phyloP scores from a whole-genome alignment of 2,113 vertebrate genomes.

The Lophius piscatorius region DNA sequence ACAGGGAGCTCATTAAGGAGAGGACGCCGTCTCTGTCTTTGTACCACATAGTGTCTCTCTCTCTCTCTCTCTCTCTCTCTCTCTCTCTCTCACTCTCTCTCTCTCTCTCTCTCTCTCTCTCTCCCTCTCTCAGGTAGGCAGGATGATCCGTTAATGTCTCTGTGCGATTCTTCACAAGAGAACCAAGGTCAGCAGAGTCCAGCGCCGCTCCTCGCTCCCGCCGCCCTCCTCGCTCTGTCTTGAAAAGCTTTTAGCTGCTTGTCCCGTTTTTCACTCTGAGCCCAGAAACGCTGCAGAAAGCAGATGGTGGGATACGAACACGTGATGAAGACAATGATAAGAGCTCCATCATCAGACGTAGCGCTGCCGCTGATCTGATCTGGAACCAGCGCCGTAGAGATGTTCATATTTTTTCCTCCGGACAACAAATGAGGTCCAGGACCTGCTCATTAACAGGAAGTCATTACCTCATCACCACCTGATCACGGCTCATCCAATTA shows the following conservation, averaged over 20 bases:
- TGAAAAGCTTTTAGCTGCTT: slow-evolving; percentile 14
- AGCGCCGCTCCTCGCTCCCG: neutral
- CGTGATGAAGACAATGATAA: slow-evolving; percentile 27
- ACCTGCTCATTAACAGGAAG: slow-evolving; percentile 40
- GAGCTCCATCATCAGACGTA: slow-evolving; percentile 19
- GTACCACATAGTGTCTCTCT: neutral
- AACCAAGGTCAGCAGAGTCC: slow-evolving; percentile 28
- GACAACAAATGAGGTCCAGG: slow-evolving; percentile 42
- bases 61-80: too few species aligned
- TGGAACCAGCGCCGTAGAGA: neutral
- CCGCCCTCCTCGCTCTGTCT: slow-evolving; percentile 5
- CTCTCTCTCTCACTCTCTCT: too few species aligned
- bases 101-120: too few species aligned
- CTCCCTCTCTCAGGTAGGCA: too few species aligned
- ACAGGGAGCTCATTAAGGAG: slow-evolving; percentile 47
- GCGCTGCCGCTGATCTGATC: slow-evolving; percentile 19
- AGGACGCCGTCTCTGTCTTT: slow-evolving; percentile 14
- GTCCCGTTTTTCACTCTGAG: neutral
- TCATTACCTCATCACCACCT: slow-evolving; percentile 52
- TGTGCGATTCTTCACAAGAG: slow-evolving; percentile 8
- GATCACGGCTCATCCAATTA: too few species aligned
- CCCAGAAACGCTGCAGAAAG: neutral
- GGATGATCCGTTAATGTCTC: slow-evolving; percentile 41
- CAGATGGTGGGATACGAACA: slow-evolving; percentile 8
- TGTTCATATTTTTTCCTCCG: slow-evolving; percentile 14